Evolutionary conservation across 2,113 vertebrate genomes (phyloP).

Genomic region (Oncorhynchus keta): DNA sequence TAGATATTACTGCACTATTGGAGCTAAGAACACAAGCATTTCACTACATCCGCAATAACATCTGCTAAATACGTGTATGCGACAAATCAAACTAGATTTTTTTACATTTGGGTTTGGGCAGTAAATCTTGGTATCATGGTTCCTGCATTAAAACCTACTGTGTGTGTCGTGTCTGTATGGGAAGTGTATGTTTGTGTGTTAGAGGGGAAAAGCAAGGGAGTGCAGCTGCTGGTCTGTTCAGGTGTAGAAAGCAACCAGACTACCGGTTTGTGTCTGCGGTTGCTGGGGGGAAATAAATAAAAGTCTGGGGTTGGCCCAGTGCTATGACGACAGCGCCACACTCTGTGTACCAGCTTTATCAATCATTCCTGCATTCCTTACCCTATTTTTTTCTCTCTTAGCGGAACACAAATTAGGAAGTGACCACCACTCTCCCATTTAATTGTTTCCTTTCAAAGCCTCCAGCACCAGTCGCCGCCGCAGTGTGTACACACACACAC

Average conservation of each 20-base stretch:
- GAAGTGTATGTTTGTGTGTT: slow-evolving; percentile 23
- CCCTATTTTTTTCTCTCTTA: slow-evolving; percentile 26
- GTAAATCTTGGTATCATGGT: too few species aligned
- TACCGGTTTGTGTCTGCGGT: slow-evolving; percentile 56
- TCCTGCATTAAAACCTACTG: too few species aligned
- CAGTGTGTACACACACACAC: slow-evolving; percentile 14
- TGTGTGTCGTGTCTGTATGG: slow-evolving; percentile 49
- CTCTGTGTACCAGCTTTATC: slow-evolving; percentile 57
- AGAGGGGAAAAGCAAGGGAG: background rate
- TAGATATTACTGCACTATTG: too few species aligned
- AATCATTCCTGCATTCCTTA: slow-evolving; percentile 67
- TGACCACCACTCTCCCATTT: slow-evolving; percentile 58
- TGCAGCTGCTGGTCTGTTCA: slow-evolving; percentile 66
- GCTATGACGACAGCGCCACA: slow-evolving; percentile 57
- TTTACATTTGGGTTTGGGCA: too few species aligned
- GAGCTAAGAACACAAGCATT: too few species aligned
- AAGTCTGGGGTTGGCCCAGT: slow-evolving; percentile 46
- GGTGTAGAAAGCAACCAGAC: slow-evolving; percentile 45
- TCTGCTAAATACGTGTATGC: too few species aligned
- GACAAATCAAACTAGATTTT: too few species aligned
- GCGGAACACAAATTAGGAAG: slow-evolving; percentile 50
- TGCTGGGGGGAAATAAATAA: slow-evolving; percentile 71
- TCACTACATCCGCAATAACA: too few species aligned
- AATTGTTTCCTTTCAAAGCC: slow-evolving; percentile 70
- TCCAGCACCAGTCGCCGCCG: background rate